Base-by-base conservation (phyloP, 2,888 invertebrate genomes). In the Homarus gammarus region DNA sequence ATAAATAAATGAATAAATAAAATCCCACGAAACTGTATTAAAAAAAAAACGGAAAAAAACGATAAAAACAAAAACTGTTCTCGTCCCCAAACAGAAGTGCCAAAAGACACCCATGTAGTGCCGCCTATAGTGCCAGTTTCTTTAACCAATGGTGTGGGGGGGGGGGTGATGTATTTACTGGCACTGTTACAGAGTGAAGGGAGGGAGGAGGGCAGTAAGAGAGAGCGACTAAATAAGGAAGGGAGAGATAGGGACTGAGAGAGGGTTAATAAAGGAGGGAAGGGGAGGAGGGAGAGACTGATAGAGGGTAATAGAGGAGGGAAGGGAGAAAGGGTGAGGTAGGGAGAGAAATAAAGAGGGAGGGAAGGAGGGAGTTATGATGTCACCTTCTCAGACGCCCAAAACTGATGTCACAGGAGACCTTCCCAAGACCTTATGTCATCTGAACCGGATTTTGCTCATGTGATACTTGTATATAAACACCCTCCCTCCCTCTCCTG, bases 351-450 rank as follows among this genome's bases (percentile, higher is more conserved):
- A n/a, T n/a, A n/a, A n/a, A n/a, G n/a, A n/a, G n/a, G n/a, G n/a
- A n/a, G n/a, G n/a, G n/a, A n/a, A n/a, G 73, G 75, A n/a, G 75
- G 44, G 64, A 81, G 36, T 36, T n/a, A 64, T 81, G 81, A 81
- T 61, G 56, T 81, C 56, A 81, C 40, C 81, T 61, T 64, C 64
- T 33, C n/a, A n/a, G n/a, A n/a, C n/a, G n/a, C n/a, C n/a, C n/a
- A n/a, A n/a, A 38, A 81, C 81, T 81, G 81, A 81, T 81, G 81
- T 81, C 81, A 56, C 81, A 64, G 36, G 18, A 81, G 56, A n/a
- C n/a, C n/a, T n/a, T n/a, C n/a, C n/a, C n/a, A n/a, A n/a, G n/a
- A 38, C 61, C 81, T 81, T 61, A 81, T 81, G 81, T 81, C 81
- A 56, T 64, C 38, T 38, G 18, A 81, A 38, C 81, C 81, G 81